Base-by-base conservation (phyloP, 2,888 invertebrate genomes). In the Crepidodera aurea region DNA sequence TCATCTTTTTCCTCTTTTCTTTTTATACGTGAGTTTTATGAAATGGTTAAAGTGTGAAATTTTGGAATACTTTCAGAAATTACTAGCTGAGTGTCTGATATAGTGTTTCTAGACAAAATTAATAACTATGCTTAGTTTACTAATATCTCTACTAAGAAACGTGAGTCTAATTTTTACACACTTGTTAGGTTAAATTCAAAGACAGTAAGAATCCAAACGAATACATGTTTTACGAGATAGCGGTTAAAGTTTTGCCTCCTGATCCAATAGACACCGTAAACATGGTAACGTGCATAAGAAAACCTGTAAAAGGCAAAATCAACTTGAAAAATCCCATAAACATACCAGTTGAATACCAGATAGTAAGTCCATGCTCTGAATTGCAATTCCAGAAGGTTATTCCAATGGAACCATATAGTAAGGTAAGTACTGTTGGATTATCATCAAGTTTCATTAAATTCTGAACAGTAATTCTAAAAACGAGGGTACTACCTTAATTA, bases 151-250 rank as follows among this genome's bases (percentile, higher is more conserved):
- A n/a, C n/a, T n/a, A n/a, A n/a, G n/a, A n/a, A n/a, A n/a, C n/a
- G n/a, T n/a, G n/a, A n/a, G n/a, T n/a, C n/a, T n/a, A n/a, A n/a
- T n/a, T n/a, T n/a, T n/a, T n/a, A n/a, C n/a, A n/a, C n/a, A n/a
- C n/a, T n/a, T n/a, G n/a, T n/a, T 60, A 80, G 79, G 75, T 81
- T 2, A 75, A 73, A 18, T 82, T 82, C 58, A 74, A 73, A 44
- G 81, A 81, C 62, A n/a, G n/a, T 22, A 70, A 71, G 39, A 53
- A 69, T 1, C 77, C 78, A 2, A 70, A 71, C 0, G 82, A 82
- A 69, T 82, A 78, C 58, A 55, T 78, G 34, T 77, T 70, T 65
- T 81, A 78, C 64, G 77, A 79, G 60, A 68, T 82, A 48, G 48
- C 54, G 2, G 62, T 80, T 25, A 77, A 71, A 42, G 77, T 80